phyloP scores from a whole-genome alignment of 2,888 invertebrate species.

The Helicoverpa assulta region DNA sequence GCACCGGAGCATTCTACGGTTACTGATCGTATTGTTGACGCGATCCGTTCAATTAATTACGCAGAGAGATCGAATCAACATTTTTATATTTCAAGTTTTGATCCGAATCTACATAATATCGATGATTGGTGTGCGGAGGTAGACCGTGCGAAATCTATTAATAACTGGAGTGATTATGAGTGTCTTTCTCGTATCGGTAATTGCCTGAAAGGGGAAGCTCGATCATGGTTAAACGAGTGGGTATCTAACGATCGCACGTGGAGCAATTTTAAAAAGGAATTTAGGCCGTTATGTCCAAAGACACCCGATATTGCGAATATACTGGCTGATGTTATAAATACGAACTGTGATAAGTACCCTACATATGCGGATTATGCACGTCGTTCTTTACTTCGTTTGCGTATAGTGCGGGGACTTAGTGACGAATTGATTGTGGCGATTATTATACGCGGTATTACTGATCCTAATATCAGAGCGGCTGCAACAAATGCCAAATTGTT shows the following conservation, averaged over 20 bases:
- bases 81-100: constrained; percentile 19
- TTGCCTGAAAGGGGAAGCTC: constrained; percentile 11
- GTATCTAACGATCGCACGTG: constrained; percentile 47
- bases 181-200: constrained; percentile 20
- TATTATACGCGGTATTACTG: constrained; percentile 23
- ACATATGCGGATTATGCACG: constrained; percentile 56
- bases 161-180: constrained; percentile 17
- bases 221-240: constrained; percentile 27
- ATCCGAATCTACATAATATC: constrained; percentile 15
- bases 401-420: constrained; percentile 50
- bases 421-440: constrained; percentile 51
- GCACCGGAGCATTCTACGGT: background rate
- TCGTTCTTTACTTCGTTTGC: constrained; percentile 37
- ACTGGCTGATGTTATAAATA: constrained; percentile 42
- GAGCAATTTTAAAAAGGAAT: constrained; percentile 53
- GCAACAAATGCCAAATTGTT: constrained; percentile 21
- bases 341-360: constrained; percentile 38
- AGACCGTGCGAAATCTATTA: constrained; percentile 6
- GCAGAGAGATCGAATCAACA: background rate
- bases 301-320: constrained; percentile 45
- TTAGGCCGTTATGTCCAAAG: constrained; percentile 48
- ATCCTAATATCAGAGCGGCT: constrained; percentile 10
- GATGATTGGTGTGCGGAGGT: constrained; percentile 23
- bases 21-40: background rate
- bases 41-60: background rate